These are phyloP conservation scores for Himalopsyche anomala DNA, from an alignment of 2,888 invertebrate species.

Conservation along the genomic window DNA sequence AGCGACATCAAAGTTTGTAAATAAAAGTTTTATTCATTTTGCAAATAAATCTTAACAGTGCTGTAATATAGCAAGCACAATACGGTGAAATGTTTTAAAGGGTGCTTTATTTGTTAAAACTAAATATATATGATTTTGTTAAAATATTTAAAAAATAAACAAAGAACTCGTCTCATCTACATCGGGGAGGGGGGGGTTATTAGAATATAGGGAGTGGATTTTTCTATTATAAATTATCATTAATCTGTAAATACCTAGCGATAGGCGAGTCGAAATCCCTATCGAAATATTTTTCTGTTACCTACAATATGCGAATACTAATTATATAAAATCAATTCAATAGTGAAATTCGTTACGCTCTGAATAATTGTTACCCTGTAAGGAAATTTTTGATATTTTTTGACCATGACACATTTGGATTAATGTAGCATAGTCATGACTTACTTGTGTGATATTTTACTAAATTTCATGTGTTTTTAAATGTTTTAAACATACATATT, in stretches of 20 bases:
- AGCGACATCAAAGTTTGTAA: conserved; percentile 24
- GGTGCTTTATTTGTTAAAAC: conserved; percentile 42
- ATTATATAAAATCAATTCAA: conserved; percentile 22
- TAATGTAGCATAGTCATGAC: conserved; percentile 55
- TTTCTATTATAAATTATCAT: conserved; percentile 39
- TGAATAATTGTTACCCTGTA: conserved; percentile 48
- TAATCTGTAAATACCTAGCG: conserved; percentile 9
- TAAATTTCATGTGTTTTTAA: conserved; percentile 48
- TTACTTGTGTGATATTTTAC: conserved; percentile 58
- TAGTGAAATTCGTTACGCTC: conserved; percentile 29
- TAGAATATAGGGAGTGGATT: conserved; percentile 40
- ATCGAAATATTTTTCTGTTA: conserved; percentile 28
- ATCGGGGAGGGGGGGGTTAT: conserved; percentile 16
- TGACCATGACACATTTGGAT: conserved; percentile 46
- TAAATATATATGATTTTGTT: conserved; percentile 42
- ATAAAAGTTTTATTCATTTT: conserved; percentile 37
- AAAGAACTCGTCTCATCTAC: conserved; percentile 20
- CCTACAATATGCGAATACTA: background rate
- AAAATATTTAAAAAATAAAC: conserved; percentile 4
- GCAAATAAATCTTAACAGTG: conserved; percentile 23
- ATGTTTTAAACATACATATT: conserved; percentile 38
- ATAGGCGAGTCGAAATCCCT: background rate
- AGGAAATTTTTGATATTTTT: conserved; percentile 49
- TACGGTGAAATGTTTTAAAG: conserved; percentile 12
- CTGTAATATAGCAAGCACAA: conserved; percentile 31